Evolutionary conservation across 35 echinoderm and acorn worm species (phyloP), one percentile per base, ranked within the genome.

Genomic region (Diadema setosum): DNA sequence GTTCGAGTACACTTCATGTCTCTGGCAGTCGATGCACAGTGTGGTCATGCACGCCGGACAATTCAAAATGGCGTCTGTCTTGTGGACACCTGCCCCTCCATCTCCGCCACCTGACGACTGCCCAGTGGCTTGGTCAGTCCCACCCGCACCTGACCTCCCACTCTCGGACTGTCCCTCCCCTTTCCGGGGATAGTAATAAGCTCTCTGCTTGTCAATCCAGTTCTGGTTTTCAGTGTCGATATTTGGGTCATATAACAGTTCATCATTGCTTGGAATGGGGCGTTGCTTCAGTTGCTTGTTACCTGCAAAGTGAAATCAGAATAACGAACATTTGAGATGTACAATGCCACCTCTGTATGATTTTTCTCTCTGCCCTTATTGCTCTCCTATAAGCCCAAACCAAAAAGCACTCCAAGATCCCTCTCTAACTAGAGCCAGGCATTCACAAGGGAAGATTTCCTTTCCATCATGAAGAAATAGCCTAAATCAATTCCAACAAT

Each of bases 1-100:
- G 59, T 94, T 91, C 42, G 86, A 73, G 44, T 99, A 99, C 24
- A 95, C 73, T 48, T 99, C 96, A 81, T 99, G 96, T 40, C 93
- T 87, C 65, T 99, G 96, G 56, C 96, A 99, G 82, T 99, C 96
- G 35, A 99, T 63, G 58, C 96, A 99, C 4, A 99, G 73, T 25
- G 92, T 92, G 2, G 96, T 92, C 88, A 99, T 84, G 43, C 96
- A 99, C 3, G 96, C 96, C 16, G 96, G 96, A 60, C 96, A 99
- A 93, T 94, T 99, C 42, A 99, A 45, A 21, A 99, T 80, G 7
- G 96, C 96, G 78, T 99, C 96, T 33, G 84, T 92, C 70, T 90
- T 90, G 0, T 82, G 90, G 20, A 84, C 37, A n/a, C n/a, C n/a
- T n/a, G n/a, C n/a, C n/a, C n/a, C n/a, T n/a, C n/a, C n/a, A n/a